A percentile compares a stretch with the other conserved stretches of the same genome.
phyloP scores from a whole-genome alignment of 1,140 invertebrate species.

The Uloborus diversus region DNA sequence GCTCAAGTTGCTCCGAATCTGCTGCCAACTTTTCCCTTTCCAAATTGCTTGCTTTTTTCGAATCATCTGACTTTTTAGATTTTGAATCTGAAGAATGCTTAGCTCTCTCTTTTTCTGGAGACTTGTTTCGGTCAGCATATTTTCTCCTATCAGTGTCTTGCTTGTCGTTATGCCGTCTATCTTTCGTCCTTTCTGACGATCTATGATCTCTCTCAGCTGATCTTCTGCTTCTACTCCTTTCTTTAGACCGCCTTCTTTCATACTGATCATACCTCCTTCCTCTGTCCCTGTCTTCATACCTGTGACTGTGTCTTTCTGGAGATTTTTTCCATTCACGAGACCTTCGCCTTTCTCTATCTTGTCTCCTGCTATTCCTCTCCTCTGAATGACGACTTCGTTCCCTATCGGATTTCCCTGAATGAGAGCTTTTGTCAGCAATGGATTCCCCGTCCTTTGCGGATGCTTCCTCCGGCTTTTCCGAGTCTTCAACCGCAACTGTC shows the following conservation, averaged over 20 bases:
- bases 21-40: not conserved
- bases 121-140: not conserved
- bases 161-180: not conserved
- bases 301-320: not conserved
- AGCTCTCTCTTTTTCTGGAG: not conserved
- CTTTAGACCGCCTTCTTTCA: not conserved
- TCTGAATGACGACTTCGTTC: not conserved
- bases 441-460: not conserved
- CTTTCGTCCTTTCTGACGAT: not conserved
- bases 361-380: too few species aligned
- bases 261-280: not conserved
- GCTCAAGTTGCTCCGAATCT: not conserved
- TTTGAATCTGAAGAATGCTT: too few species aligned
- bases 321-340: not conserved
- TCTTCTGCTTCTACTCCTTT: not conserved
- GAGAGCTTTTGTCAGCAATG: not conserved
- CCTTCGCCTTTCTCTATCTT: not conserved
- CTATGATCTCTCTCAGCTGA: not conserved
- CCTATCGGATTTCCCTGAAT: not conserved
- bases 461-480: constrained; percentile 19
- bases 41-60: not conserved
- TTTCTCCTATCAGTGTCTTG: not conserved
- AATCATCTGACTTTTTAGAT: not conserved
- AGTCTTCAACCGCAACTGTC: constrained; percentile 21
- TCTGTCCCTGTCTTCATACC: not conserved